A percentile compares a stretch with the other conserved stretches of the same genome.
phyloP scores from a whole-genome alignment of 37 sponge, comb jelly and placozoan species.

The Agelas oroides region DNA sequence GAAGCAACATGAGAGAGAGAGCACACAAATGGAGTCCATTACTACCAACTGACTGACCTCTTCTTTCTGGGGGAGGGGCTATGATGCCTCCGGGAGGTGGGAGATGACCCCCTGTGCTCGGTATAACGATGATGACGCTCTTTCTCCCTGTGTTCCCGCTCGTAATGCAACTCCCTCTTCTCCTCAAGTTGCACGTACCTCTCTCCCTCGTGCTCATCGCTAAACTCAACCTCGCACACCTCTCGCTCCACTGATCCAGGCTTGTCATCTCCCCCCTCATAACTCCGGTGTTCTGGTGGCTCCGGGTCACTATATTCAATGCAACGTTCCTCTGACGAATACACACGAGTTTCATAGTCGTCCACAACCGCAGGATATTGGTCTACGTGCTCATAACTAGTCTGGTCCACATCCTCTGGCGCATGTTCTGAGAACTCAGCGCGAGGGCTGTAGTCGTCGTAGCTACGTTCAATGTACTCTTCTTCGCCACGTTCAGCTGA shows the following conservation, averaged over 20 bases:
- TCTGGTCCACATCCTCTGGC: too few species aligned
- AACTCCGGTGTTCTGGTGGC: not conserved
- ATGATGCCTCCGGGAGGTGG: too few species aligned
- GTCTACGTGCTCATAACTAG: not conserved
- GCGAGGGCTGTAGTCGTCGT: too few species aligned
- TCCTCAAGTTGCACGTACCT: not conserved
- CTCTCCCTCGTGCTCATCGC: not conserved
- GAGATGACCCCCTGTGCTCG: too few species aligned
- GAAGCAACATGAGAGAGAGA: too few species aligned
- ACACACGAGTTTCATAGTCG: not conserved
- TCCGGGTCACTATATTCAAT: not conserved
- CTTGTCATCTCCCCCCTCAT: not conserved
- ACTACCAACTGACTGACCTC: too few species aligned
- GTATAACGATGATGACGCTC: not conserved
- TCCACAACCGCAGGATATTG: conserved; percentile 20
- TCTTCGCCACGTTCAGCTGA: not conserved
- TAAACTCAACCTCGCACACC: conserved; percentile 5
- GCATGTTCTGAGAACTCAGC: too few species aligned
- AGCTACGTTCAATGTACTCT: not conserved
- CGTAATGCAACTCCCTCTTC: too few species aligned
- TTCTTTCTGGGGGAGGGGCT: too few species aligned
- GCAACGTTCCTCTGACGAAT: not conserved
- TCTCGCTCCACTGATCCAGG: not conserved
- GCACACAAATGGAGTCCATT: too few species aligned
- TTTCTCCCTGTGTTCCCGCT: too few species aligned